Percentiles rank a stretch among this genome's conserved stretches.
Evolutionary conservation across 2,113 vertebrate genomes (phyloP).

Genomic region (Heptranchias perlo): DNA sequence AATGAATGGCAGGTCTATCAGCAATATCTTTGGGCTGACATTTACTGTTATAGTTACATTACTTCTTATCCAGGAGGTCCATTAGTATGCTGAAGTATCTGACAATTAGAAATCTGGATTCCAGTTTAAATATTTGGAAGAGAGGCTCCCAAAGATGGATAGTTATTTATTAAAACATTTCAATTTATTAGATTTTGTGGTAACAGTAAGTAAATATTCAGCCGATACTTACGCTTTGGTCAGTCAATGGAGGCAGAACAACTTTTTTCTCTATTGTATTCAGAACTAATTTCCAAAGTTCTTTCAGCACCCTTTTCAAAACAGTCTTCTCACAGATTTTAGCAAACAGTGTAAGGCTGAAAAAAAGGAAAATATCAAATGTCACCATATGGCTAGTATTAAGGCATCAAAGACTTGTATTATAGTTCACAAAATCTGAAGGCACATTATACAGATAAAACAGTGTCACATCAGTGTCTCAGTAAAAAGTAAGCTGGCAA

Average conservation of each 20-base stretch:
- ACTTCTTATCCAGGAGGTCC: conserved; percentile 95
- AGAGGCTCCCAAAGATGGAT: neutral
- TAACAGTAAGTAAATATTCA: neutral
- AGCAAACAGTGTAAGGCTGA: conserved; percentile 86
- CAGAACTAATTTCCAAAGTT: conserved; percentile 91
- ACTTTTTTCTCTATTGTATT: conserved; percentile 92
- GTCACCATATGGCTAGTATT: conserved; percentile 39
- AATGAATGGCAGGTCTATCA: neutral
- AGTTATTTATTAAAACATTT: neutral
- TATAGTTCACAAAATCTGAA: neutral
- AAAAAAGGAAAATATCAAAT: conserved; percentile 43
- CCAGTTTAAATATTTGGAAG: neutral
- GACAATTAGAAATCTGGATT: neutral
- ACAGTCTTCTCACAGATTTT: conserved; percentile 99
- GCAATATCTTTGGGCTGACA: neutral
- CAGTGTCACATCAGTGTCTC: neutral
- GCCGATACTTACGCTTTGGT: conserved; percentile 79
- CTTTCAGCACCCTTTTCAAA: conserved; percentile 87
- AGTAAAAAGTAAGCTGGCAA: neutral
- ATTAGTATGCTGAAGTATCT: conserved; percentile 75
- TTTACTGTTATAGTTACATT: conserved; percentile 40
- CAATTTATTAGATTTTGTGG: neutral
- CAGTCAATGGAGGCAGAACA: conserved; percentile 83
- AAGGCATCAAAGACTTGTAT: conserved; percentile 35
- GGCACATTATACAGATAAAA: neutral